Evolutionary conservation across 2,113 vertebrate species (phyloP).

Genomic region (Halichoerus grypus): DNA sequence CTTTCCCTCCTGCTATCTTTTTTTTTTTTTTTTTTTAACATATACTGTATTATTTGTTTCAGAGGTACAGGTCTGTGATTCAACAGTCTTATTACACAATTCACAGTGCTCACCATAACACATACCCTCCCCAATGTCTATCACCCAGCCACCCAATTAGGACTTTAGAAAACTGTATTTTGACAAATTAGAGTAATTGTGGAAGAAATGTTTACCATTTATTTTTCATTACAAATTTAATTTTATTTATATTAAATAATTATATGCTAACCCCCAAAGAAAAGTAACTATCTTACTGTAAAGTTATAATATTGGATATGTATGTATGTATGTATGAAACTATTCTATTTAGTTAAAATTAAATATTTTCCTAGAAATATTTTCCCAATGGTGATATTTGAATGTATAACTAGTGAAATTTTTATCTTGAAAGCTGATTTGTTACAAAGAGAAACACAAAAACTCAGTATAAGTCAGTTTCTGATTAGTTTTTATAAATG

Average conservation of each 20-base stretch:
- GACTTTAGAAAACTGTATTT: background rate
- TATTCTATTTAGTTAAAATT: background rate
- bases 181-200: background rate
- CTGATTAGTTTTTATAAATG: background rate
- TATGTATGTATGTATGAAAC: background rate
- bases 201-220: background rate
- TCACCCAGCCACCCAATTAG: no score
- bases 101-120: no score
- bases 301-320: background rate
- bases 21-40: no score
- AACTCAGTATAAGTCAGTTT: background rate
- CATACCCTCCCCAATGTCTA: no score
- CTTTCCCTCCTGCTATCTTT: no score
- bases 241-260: constrained; percentile 29
- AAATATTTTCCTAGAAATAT: background rate
- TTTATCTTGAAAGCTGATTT: background rate
- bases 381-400: background rate
- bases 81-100: no score
- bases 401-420: background rate
- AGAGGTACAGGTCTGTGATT: no score
- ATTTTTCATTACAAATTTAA: background rate
- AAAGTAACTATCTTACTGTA: background rate
- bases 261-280: background rate
- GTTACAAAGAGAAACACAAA: background rate
- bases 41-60: no score